Conservation (phyloP, 2,113 vertebrate species). For the Gasterosteus nipponicus region DNA sequence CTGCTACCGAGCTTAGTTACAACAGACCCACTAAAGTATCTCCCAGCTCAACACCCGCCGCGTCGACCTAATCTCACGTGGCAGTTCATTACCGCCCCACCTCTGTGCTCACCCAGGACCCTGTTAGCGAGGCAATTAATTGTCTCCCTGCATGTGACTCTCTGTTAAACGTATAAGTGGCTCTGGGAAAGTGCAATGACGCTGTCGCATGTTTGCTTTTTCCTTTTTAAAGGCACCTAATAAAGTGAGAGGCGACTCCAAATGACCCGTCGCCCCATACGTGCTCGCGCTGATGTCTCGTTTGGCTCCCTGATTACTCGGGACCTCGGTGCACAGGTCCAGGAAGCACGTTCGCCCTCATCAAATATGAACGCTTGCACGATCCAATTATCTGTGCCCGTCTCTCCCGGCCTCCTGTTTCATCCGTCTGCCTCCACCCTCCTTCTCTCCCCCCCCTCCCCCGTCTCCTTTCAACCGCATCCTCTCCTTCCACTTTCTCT, state of each 20-base stretch:
- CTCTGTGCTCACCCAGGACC: neutral
- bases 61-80: neutral
- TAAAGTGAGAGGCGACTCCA: conserved; percentile 10
- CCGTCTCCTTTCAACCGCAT: neutral
- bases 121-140: conserved; percentile 5
- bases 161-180: neutral
- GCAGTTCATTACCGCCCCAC: conserved; percentile 19
- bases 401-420: conserved; percentile 23
- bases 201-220: conserved; percentile 5
- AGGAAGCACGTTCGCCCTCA: conserved; percentile 20
- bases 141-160: neutral
- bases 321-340: conserved; percentile 22
- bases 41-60: neutral
- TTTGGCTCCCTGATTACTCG: conserved; percentile 38
- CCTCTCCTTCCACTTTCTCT: neutral
- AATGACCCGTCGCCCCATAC: conserved; percentile 25
- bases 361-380: conserved; percentile 39
- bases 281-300: conserved; percentile 20
- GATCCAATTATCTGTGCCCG: conserved; percentile 37
- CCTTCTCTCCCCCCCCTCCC: neutral
- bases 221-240: neutral
- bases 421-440: neutral
- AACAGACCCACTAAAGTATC: neutral
- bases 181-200: neutral
- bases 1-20: neutral